phyloP scores from a whole-genome alignment of 2,113 vertebrate genomes.

The Poeciliopsis prolifica region DNA sequence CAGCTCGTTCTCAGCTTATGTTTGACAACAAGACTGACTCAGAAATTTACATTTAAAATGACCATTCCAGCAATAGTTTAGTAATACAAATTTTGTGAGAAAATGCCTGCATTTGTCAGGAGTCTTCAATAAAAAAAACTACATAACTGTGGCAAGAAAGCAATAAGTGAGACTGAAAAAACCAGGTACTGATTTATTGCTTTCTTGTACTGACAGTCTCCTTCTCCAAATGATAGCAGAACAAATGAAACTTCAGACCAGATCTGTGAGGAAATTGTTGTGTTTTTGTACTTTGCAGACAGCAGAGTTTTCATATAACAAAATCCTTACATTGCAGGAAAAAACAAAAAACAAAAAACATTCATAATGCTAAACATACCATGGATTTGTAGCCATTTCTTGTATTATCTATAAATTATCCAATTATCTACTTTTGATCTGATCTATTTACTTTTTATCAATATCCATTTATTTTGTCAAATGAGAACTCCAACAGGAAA shows the following conservation, averaged over 20 bases:
- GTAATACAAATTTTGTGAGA: not conserved
- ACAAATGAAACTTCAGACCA: not conserved
- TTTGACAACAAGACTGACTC: not conserved
- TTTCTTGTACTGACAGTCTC: not conserved
- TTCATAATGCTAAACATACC: no score
- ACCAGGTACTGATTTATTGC: not conserved
- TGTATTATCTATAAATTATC: no score
- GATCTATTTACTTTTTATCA: no score
- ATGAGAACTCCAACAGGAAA: no score
- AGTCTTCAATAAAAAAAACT: not conserved
- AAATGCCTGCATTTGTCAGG: not conserved
- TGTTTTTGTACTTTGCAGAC: not conserved
- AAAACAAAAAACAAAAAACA: not conserved
- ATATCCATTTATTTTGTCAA: no score
- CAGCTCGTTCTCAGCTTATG: not conserved
- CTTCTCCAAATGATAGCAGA: not conserved
- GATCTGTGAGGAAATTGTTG: not conserved
- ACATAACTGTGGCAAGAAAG: not conserved
- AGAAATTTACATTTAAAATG: not conserved
- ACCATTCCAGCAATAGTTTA: not conserved
- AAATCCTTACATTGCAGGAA: not conserved
- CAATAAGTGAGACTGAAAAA: not conserved
- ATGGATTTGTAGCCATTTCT: no score
- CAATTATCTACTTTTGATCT: no score
- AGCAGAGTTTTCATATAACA: not conserved